Evolutionary conservation across 1,140 invertebrate genomes (phyloP).

Genomic region (Agraylea sexmaculata): DNA sequence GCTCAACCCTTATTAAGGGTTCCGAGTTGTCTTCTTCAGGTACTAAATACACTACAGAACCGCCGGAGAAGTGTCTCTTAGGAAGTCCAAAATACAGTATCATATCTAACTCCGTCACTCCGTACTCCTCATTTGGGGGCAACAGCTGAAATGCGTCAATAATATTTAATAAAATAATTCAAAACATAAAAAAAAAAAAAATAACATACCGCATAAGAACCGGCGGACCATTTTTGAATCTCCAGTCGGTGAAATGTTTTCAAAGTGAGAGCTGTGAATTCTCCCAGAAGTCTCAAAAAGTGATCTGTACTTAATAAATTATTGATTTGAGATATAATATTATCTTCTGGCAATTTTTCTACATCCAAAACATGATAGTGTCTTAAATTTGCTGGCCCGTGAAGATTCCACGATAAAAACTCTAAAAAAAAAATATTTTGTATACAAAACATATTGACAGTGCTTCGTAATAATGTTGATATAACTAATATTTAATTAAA

Average conservation of each 20-base stretch:
- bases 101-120: constrained; percentile 41
- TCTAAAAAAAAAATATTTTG: constrained; percentile 18
- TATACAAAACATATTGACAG: too few relatives aligned
- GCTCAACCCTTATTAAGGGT: constrained; percentile 40
- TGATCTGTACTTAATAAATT: constrained; percentile 24
- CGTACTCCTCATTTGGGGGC: constrained; percentile 34
- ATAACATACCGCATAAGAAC: constrained; percentile 51
- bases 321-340: constrained; percentile 25
- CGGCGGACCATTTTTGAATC: constrained; percentile 53
- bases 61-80: constrained; percentile 29
- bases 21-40: constrained; percentile 31
- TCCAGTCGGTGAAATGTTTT: constrained; percentile 40
- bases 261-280: constrained; percentile 49
- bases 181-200: neutral
- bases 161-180: constrained; percentile 23
- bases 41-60: constrained; percentile 40
- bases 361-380: constrained; percentile 46
- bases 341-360: constrained; percentile 31
- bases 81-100: constrained; percentile 44
- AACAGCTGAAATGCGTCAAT: constrained; percentile 28
- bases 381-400: constrained; percentile 49
- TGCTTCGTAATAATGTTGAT: too few relatives aligned
- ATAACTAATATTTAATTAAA: too few relatives aligned
- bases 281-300: constrained; percentile 45
- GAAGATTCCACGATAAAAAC: constrained; percentile 44